Evolutionary conservation across 2,888 invertebrate genomes (phyloP), one percentile per base, ranked within the genome.

Genomic region (Tetranychus piercei): DNA sequence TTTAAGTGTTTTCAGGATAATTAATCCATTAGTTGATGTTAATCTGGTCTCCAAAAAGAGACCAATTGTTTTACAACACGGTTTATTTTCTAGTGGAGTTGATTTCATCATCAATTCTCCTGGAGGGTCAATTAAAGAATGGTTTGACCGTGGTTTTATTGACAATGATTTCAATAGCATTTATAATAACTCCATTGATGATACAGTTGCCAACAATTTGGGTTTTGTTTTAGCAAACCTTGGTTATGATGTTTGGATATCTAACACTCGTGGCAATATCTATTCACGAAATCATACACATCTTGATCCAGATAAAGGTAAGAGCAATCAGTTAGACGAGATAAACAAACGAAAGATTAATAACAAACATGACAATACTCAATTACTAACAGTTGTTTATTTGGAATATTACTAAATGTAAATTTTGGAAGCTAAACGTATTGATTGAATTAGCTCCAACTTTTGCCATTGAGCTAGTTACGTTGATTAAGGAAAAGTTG

Each of bases 141-240:
- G 55, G 55, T 5, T 55, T 55, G 15, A 55, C 55, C 55, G 15
- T 3, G 55, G 55, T 15, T 55, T 55, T 2, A 15, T 15, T 55
- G 55, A 55, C 55, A 55, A 55, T 55, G 55, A 55, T 55, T 15
- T 55, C 15, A 15, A 55, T 7, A 55, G 3, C 15, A 55, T 55
- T 55, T 55, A 15, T 20, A 23, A 69, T 69, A 11, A 11, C 1
- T 45, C 74, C 4, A 22, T 70, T 20, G 55, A 71, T 18, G 7
- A 6, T 9, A 11, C 45, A 15, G 71, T 74, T 44, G 71, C 23
- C 84, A 71, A 44, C 34, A 71, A 71, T 71, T 71, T 71, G 15
- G 71, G 71, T 18, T 71, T 71, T n/a, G 71, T 34, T 15, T 44
- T 71, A 20, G 45, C 44, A 15, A 44, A 44, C 18, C 18, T 71